phyloP scores from a whole-genome alignment of 2,113 vertebrate genomes.

The Mixornis gularis region DNA sequence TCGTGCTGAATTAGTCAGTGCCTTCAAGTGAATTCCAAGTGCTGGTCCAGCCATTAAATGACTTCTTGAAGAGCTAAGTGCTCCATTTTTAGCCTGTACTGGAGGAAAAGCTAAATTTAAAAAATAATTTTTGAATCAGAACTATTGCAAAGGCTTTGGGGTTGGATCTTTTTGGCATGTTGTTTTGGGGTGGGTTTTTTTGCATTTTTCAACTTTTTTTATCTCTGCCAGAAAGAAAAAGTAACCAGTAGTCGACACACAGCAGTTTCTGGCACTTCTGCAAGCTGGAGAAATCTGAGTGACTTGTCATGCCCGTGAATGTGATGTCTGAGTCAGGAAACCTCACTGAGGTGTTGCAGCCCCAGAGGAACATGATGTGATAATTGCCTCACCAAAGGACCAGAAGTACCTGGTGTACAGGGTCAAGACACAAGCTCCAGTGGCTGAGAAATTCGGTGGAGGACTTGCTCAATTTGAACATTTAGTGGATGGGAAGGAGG shows the following conservation, averaged over 20 bases:
- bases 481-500: neutral
- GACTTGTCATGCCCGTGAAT: neutral
- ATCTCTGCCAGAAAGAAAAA: neutral
- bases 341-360: neutral
- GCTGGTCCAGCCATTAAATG: neutral
- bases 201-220: neutral
- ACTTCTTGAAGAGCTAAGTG: neutral
- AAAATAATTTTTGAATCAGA: neutral
- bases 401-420: neutral
- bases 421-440: neutral
- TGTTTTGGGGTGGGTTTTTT: neutral
- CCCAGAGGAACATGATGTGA: neutral
- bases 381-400: neutral
- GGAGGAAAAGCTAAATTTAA: neutral
- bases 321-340: neutral
- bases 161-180: neutral
- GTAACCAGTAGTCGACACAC: neutral
- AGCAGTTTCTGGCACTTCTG: neutral
- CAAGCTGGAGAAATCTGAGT: neutral
- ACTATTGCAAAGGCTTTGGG: neutral
- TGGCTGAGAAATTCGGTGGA: neutral
- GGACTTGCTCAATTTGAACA: neutral
- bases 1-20: slow-evolving; percentile 52
- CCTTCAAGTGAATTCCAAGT: slow-evolving; percentile 43
- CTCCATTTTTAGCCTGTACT: neutral